These are phyloP conservation scores for Drosophila kepulauana DNA, from an alignment of 1,140 invertebrate species.

Conservation along the genomic window DNA sequence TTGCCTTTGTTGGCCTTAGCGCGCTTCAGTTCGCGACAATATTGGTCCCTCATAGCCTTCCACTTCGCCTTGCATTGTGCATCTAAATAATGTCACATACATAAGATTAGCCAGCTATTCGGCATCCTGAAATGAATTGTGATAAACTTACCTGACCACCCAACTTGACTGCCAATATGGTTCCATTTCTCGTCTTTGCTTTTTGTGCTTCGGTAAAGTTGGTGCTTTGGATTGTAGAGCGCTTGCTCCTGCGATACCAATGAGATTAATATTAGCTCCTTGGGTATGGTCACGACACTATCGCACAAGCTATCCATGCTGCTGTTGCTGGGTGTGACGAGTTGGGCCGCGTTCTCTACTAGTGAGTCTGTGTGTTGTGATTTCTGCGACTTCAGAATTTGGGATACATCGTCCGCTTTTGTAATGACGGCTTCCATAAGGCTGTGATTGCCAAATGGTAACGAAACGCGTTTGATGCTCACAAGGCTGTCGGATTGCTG, in stretches of 20 bases:
- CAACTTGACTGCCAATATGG: constrained; percentile 70
- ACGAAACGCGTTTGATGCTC: constrained; percentile 40
- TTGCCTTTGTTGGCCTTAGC: constrained; percentile 72
- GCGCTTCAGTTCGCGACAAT: constrained; percentile 78
- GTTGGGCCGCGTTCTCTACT: constrained; percentile 6
- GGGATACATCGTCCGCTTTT: constrained; percentile 25
- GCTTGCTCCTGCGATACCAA: constrained; percentile 76
- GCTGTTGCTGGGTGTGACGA: constrained; percentile 57
- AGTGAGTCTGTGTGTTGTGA: constrained; percentile 20
- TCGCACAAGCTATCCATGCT: constrained; percentile 52
- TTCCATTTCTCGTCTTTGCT: constrained; percentile 77
- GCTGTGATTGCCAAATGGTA: constrained; percentile 28
- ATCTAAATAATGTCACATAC: constrained; percentile 30
- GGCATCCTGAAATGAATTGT: background rate
- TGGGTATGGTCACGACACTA: constrained; percentile 66
- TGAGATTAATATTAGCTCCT: constrained; percentile 74
- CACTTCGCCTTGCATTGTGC: constrained; percentile 79
- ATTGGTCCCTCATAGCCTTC: constrained; percentile 82
- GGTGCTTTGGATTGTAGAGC: constrained; percentile 79
- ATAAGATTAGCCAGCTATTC: background rate
- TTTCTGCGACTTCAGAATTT: constrained; percentile 34
- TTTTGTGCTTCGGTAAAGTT: constrained; percentile 73
- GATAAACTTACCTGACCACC: constrained; percentile 70
- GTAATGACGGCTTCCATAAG: constrained; percentile 26
- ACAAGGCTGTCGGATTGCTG: constrained; percentile 34